Conservation (phyloP, 2,888 invertebrate species). For the Parascotia fuliginaria region DNA sequence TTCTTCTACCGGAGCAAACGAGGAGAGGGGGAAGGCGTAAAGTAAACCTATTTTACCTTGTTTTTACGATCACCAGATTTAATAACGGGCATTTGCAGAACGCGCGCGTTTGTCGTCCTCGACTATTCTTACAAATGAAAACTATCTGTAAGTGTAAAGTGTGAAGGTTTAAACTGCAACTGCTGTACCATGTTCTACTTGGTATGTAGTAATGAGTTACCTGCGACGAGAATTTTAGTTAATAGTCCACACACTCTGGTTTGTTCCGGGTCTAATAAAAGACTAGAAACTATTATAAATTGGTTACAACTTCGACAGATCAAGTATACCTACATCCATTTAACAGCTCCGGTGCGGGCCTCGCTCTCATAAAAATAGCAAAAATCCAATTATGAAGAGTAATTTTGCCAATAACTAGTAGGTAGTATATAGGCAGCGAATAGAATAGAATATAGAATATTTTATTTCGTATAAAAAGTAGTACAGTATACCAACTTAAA, state of each 20-base stretch:
- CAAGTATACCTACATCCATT: too few relatives aligned
- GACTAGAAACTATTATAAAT: not conserved
- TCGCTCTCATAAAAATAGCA: too few relatives aligned
- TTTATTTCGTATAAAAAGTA: too few relatives aligned
- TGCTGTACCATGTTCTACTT: not conserved
- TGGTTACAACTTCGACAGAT: too few relatives aligned
- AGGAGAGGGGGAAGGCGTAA: not conserved
- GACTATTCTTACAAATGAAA: constrained; percentile 11
- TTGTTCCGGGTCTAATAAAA: constrained; percentile 2
- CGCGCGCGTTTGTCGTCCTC: constrained; percentile 29
- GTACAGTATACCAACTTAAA: too few relatives aligned
- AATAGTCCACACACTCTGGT: constrained; percentile 13
- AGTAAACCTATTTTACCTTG: constrained; percentile 47
- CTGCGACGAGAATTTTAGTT: constrained; percentile 15
- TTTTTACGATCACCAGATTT: constrained; percentile 48
- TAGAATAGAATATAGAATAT: too few relatives aligned
- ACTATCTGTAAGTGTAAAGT: constrained; percentile 15
- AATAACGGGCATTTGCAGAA: constrained; percentile 46
- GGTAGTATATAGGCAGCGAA: too few relatives aligned
- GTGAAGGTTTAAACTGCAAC: constrained; percentile 6
- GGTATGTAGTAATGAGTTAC: constrained; percentile 20
- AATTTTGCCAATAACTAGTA: constrained; percentile 1
- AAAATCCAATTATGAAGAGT: not conserved
- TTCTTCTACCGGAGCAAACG: constrained; percentile 1
- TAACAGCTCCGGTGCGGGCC: too few relatives aligned